Base-by-base conservation (phyloP, 2,888 invertebrate genomes). In the Hipparchia semele region DNA sequence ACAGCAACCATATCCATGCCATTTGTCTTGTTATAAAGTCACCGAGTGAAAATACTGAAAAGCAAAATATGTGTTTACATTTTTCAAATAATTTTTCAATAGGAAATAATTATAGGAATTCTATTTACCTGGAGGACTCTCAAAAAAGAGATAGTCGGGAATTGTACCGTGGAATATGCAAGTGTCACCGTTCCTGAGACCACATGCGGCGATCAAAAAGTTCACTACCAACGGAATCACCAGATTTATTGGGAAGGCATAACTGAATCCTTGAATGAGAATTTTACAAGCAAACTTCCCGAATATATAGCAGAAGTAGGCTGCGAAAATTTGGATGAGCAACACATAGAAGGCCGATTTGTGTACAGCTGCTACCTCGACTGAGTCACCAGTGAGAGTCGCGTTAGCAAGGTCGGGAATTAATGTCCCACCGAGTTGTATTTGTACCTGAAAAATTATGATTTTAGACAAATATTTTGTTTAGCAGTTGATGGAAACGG, bases 211-310 rank as follows among this genome's bases (percentile, higher is more conserved):
- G 78, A 98, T 98, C 79, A 99, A 92, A 69, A 98, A 87, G 5
- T 98, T 98, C 39, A 99, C 97, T 1, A 98, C 96, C 12, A 98
- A 95, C 0, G 99, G 99, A 72, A 99, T 98, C 0, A 98, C 97
- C 76, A 99, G 95, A 88, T 98, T 98, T 6, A 99, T 97, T 0
- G 99, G 99, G 81, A 99, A 98, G 0, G 99, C 99, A 85, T 99
- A 99, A 86, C 99, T 98, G 94, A 99, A 98, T 39, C 98, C 97
- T 94, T 99, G 99, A 79, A 99, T 99, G 82, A 98, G 96, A 83
- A 99, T 98, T 92, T 99, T 99, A 92, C 99, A 99, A 3, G 98
- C 98, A 80, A 99, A 99, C 92, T 99, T 99, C 77, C 98, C 98
- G 83, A 98, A 98, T 79, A 98, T 97, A 84, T 99, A 99, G 81